Conservation (phyloP, 2,888 invertebrate genomes). For the Agonopterix arenella region DNA sequence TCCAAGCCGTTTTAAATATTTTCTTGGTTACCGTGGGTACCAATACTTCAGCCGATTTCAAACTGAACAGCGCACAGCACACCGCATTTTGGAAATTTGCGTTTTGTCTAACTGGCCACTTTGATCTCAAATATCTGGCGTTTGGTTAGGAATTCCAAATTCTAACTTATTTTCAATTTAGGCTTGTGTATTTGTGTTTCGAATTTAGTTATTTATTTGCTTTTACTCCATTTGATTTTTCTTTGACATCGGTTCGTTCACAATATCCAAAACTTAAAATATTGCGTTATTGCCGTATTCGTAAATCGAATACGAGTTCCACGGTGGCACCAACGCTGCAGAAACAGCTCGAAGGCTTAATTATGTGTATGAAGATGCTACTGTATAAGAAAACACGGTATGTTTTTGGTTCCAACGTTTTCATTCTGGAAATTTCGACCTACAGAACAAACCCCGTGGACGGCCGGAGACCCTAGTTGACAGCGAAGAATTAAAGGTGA, state of each 20-base stretch:
- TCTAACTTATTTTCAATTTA: no score
- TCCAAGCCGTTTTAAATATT: no score
- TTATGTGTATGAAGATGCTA: slow-evolving; percentile 7
- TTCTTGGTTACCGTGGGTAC: no score
- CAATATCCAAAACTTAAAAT: not conserved
- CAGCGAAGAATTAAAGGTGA: no score
- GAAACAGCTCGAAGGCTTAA: slow-evolving; percentile 10
- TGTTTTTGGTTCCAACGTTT: no score
- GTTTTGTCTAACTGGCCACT: not conserved
- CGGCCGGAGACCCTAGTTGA: no score
- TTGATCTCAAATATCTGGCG: no score
- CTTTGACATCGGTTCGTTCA: not conserved
- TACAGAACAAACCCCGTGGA: no score
- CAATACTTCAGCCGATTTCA: no score
- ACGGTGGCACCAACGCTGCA: slow-evolving; percentile 3
- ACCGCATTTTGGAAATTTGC: not conserved
- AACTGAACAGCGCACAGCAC: not conserved
- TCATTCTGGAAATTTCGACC: no score
- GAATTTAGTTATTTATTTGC: not conserved
- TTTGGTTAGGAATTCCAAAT: no score
- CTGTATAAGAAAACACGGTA: slow-evolving; percentile 7
- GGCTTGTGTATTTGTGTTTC: not conserved
- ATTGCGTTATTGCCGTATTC: not conserved
- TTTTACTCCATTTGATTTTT: not conserved
- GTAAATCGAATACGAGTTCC: not conserved